A percentile compares a stretch with the other conserved stretches of the same genome.
phyloP scores from a whole-genome alignment of 1,140 invertebrate genomes.

The Heliothis subflexa region DNA sequence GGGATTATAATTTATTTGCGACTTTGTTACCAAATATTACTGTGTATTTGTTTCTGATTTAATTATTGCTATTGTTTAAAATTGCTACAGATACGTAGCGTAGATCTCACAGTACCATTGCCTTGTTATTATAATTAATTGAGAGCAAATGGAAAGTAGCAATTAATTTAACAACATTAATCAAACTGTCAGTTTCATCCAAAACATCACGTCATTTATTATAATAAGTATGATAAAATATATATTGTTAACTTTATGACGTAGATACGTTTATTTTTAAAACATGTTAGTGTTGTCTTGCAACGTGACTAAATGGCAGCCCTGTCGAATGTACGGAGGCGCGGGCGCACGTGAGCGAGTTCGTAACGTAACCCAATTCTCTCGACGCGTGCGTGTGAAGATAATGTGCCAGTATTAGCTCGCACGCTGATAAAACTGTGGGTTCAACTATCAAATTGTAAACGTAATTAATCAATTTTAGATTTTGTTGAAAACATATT shows the following conservation, averaged over 20 bases:
- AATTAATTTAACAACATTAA: too few species aligned
- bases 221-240: background rate
- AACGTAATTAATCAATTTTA: background rate
- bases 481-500: too few species aligned
- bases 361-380: conserved; percentile 26
- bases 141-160: too few species aligned
- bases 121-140: too few species aligned
- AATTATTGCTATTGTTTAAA: too few species aligned
- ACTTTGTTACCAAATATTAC: too few species aligned
- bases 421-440: background rate
- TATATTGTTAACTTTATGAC: conserved; percentile 3
- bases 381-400: background rate
- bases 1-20: too few species aligned
- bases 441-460: background rate
- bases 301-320: conserved; percentile 23
- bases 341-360: conserved; percentile 32
- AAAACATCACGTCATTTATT: background rate
- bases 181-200: background rate
- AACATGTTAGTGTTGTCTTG: background rate
- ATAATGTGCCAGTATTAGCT: too few species aligned
- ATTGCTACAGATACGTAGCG: too few species aligned
- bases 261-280: conserved; percentile 13
- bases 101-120: too few species aligned
- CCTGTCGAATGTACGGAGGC: conserved; percentile 24
- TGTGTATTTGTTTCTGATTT: too few species aligned